Percentiles rank a stretch among this genome's conserved stretches.
Conservation (phyloP, 2,888 invertebrate genomes). For the Pegoplata infirma region DNA sequence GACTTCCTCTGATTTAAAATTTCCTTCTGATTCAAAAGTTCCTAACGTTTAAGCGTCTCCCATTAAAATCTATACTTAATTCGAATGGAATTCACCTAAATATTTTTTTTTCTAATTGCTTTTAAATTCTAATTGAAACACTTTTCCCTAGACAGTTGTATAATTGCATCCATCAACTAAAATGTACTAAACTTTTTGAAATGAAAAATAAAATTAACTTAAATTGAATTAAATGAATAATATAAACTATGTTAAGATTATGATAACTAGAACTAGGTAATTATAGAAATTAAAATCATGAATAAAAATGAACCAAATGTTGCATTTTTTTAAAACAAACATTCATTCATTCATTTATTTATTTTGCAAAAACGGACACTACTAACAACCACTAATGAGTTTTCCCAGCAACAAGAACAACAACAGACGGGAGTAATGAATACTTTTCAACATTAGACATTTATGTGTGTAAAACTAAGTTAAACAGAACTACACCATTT, state of each 20-base stretch:
- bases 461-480: slow-evolving; percentile 36
- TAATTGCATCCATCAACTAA: neutral
- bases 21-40: too few species aligned
- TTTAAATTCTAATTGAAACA: too few species aligned
- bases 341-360: neutral
- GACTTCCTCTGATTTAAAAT: too few species aligned
- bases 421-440: slow-evolving; percentile 20
- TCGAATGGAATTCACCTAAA: too few species aligned
- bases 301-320: slow-evolving; percentile 56
- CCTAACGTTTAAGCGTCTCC: too few species aligned
- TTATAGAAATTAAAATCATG: slow-evolving; percentile 60
- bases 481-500: slow-evolving; percentile 29
- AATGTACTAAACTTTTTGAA: neutral
- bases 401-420: slow-evolving; percentile 44
- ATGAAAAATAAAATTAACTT: slow-evolving; percentile 45
- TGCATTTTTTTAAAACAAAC: slow-evolving; percentile 16
- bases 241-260: slow-evolving; percentile 38
- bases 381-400: slow-evolving; percentile 56
- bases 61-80: too few species aligned
- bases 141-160: too few species aligned
- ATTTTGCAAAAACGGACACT: slow-evolving; percentile 25
- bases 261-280: slow-evolving; percentile 55
- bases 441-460: slow-evolving; percentile 25
- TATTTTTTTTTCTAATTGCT: too few species aligned
- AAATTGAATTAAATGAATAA: slow-evolving; percentile 45